phyloP scores from a whole-genome alignment of 2,797 vertebrate species.

The Champsocephalus esox region DNA sequence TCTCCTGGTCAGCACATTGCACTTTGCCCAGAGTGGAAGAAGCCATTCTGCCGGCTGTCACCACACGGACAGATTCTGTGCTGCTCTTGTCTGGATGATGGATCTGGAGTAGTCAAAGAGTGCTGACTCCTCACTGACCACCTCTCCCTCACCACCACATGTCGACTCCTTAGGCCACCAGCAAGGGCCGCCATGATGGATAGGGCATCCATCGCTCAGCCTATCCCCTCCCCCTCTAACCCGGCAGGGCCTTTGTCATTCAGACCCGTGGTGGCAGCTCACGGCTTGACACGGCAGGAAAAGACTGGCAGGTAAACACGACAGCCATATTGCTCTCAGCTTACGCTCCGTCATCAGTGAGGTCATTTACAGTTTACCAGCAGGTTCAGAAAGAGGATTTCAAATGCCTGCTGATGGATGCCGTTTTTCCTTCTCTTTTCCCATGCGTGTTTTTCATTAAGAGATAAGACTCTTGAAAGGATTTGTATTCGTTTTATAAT shows the following conservation, averaged over 20 bases:
- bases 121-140: slow-evolving; percentile 85
- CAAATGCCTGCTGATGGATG: slow-evolving; percentile 54
- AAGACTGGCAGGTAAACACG: slow-evolving; percentile 73
- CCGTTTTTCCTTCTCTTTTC: slow-evolving; percentile 28
- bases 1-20: slow-evolving; percentile 78
- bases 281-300: slow-evolving; percentile 68
- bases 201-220: slow-evolving; percentile 80
- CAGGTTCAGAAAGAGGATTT: slow-evolving; percentile 43
- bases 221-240: slow-evolving; percentile 33
- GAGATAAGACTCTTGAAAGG: slow-evolving; percentile 59
- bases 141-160: slow-evolving; percentile 78
- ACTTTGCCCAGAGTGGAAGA: slow-evolving; percentile 69
- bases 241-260: slow-evolving; percentile 79
- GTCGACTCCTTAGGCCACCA: slow-evolving; percentile 74
- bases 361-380: slow-evolving; percentile 84
- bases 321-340: slow-evolving; percentile 78
- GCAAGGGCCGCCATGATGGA: slow-evolving; percentile 81
- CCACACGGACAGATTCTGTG: slow-evolving; percentile 73
- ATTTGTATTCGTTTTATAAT: slow-evolving; percentile 58
- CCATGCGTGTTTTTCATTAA: slow-evolving; percentile 47
- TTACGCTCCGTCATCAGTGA: slow-evolving; percentile 70
- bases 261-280: slow-evolving; percentile 71
- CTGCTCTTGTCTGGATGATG: slow-evolving; percentile 83
- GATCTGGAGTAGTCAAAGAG: slow-evolving; percentile 82
- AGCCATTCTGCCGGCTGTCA: slow-evolving; percentile 78